phyloP scores from a whole-genome alignment of 1,140 invertebrate species.

The Drosophila paulistorum region DNA sequence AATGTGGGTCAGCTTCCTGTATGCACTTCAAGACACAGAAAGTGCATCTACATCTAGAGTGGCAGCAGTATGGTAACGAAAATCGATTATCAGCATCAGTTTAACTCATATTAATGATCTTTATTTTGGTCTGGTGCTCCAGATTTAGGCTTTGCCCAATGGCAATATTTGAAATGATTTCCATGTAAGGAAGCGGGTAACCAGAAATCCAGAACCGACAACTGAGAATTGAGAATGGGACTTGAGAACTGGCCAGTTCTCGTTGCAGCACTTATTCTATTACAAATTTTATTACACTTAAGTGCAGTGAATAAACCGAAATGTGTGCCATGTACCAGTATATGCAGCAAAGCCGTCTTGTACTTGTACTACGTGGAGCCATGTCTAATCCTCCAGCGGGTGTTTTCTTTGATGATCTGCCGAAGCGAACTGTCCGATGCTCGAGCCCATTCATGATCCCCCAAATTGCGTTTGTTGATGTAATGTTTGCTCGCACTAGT shows the following conservation, averaged over 20 bases:
- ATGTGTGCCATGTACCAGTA: conserved; percentile 66
- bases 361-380: conserved; percentile 41
- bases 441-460: conserved; percentile 7
- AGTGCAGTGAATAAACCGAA: conserved; percentile 71
- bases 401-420: conserved; percentile 65
- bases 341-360: conserved; percentile 14
- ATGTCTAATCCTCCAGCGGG: conserved; percentile 69
- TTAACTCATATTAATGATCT: conserved; percentile 64
- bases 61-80: conserved; percentile 36
- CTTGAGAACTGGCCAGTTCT: conserved; percentile 26
- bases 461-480: conserved; percentile 63
- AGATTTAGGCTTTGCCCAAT: conserved; percentile 45
- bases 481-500: conserved; percentile 78
- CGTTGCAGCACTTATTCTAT: conserved; percentile 68
- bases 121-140: conserved; percentile 48
- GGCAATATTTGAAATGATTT: conserved; percentile 66
- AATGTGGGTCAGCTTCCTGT: conserved; percentile 45
- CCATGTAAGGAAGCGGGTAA: conserved; percentile 43
- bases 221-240: not conserved
- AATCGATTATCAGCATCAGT: conserved; percentile 53
- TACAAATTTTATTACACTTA: conserved; percentile 80
- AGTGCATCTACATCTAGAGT: conserved; percentile 1
- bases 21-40: not conserved
- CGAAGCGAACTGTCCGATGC: conserved; percentile 3
- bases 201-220: conserved; percentile 3